Conservation (phyloP, 2,797 vertebrate species). For the Glossophaga mutica region DNA sequence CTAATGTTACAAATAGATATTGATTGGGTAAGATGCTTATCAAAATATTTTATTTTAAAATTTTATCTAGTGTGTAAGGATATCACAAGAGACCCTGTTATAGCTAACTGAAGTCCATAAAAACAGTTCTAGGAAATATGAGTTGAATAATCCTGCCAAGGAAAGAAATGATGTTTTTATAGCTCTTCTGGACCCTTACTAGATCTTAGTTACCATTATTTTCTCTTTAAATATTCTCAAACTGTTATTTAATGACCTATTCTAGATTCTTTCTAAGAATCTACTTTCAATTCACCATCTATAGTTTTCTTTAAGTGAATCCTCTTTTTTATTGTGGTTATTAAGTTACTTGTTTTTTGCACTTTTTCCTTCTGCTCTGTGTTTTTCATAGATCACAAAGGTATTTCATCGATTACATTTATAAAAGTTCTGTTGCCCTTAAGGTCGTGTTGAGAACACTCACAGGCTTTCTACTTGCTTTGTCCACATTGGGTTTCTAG, state of each 20-base stretch:
- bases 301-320: neutral
- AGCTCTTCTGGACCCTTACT: neutral
- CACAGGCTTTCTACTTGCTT: neutral
- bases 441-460: too few relatives aligned
- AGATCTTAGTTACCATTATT: neutral
- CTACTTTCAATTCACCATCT: neutral
- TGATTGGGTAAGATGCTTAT: neutral
- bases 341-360: neutral
- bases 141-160: neutral
- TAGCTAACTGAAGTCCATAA: neutral
- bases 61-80: neutral
- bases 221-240: neutral
- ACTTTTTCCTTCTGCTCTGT: neutral
- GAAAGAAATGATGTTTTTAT: neutral
- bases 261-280: neutral
- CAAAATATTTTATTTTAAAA: neutral
- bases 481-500: neutral
- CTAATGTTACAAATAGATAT: neutral
- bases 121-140: neutral
- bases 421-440: neutral
- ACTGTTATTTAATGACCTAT: neutral
- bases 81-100: neutral
- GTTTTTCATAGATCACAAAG: neutral
- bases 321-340: neutral
- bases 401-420: neutral